Evolutionary conservation across 2,888 invertebrate species (phyloP).

Genomic region (Lucinisca nassula): DNA sequence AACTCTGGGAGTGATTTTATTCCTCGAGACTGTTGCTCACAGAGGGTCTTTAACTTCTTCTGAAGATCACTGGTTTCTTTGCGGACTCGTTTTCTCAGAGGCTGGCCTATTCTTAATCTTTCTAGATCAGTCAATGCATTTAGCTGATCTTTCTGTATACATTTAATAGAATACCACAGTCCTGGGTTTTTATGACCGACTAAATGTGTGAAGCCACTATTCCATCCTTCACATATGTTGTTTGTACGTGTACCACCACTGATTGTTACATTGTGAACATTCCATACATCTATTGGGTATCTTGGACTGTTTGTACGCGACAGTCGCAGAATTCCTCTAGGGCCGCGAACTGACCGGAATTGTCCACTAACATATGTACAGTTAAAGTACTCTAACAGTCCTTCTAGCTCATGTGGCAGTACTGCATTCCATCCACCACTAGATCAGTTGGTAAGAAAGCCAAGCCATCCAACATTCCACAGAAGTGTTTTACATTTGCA

Average conservation of each 20-base stretch:
- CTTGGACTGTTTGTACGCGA: background rate
- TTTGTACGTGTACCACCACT: background rate
- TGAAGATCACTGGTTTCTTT: too few relatives aligned
- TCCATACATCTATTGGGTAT: background rate
- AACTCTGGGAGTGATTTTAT: too few relatives aligned
- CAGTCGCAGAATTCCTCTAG: background rate
- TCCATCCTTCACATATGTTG: constrained; percentile 11
- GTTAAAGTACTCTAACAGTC: constrained; percentile 8
- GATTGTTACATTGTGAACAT: background rate
- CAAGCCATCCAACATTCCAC: constrained; percentile 14
- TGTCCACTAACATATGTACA: background rate
- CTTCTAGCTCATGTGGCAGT: background rate
- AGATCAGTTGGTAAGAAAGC: too few relatives aligned
- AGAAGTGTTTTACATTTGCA: background rate
- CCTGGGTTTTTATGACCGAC: background rate
- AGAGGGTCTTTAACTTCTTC: too few relatives aligned
- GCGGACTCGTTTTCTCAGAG: too few relatives aligned
- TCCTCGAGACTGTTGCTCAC: too few relatives aligned
- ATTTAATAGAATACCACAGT: background rate
- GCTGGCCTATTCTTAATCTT: background rate
- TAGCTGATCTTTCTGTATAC: background rate
- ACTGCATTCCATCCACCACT: background rate
- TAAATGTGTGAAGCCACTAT: background rate
- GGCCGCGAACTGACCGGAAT: background rate
- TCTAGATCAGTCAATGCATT: background rate